These are phyloP conservation scores for Altica lythri DNA, from an alignment of 2,888 invertebrate genomes.

Conservation along the genomic window DNA sequence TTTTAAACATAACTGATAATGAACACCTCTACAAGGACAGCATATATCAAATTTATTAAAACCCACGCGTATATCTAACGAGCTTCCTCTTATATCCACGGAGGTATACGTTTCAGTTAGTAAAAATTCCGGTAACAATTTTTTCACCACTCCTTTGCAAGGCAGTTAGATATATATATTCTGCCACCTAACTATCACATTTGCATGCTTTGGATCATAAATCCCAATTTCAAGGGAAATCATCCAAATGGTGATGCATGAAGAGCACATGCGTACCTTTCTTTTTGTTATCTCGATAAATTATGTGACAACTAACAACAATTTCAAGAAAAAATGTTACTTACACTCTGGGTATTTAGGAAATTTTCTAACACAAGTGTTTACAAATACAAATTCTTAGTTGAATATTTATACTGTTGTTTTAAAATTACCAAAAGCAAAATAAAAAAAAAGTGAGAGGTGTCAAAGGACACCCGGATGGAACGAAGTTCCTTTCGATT, in stretches of 20 bases:
- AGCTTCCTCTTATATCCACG: conserved; percentile 30
- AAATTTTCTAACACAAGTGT: too few species aligned
- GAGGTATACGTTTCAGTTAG: conserved; percentile 18
- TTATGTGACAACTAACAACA: conserved; percentile 1
- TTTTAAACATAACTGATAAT: conserved; percentile 47
- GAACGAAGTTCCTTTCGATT: too few species aligned
- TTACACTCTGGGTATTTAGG: too few species aligned
- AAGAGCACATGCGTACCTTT: neutral
- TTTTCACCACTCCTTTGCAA: conserved; percentile 21
- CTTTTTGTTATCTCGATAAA: conserved; percentile 2
- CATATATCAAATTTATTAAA: conserved; percentile 44
- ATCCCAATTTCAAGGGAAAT: conserved; percentile 23
- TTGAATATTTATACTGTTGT: too few species aligned
- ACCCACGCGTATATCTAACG: conserved; percentile 42
- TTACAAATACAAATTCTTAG: too few species aligned
- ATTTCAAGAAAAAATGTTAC: neutral
- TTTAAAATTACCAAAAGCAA: too few species aligned
- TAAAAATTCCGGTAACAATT: conserved; percentile 16
- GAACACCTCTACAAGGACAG: conserved; percentile 39
- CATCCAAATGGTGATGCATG: conserved; percentile 9
- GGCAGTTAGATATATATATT: conserved; percentile 18
- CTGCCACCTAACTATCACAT: conserved; percentile 26
- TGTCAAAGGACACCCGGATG: too few species aligned
- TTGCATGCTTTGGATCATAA: conserved; percentile 19
- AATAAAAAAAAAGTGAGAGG: too few species aligned